phyloP scores from a whole-genome alignment of 2,797 vertebrate genomes.

The Knipowitschia caucasica region DNA sequence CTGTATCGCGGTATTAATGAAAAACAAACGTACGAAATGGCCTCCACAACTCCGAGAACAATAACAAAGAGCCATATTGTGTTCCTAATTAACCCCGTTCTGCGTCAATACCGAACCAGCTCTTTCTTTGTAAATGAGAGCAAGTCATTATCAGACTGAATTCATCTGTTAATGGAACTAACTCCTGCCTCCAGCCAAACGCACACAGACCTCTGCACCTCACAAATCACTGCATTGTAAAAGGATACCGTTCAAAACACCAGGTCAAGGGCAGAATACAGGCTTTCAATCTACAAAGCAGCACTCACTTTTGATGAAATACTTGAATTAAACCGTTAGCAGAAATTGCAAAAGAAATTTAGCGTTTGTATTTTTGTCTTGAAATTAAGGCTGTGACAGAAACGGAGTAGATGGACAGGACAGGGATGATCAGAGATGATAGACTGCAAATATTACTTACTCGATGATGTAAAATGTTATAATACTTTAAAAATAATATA shows the following conservation, averaged over 20 bases:
- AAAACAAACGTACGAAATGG: conserved; percentile 18
- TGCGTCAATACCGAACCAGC: conserved; percentile 72
- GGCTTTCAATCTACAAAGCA: too few species aligned
- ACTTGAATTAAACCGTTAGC: too few species aligned
- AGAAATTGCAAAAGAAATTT: too few species aligned
- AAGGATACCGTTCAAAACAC: background rate
- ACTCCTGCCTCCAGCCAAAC: conserved; percentile 72
- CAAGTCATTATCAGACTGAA: conserved; percentile 79
- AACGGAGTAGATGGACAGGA: too few species aligned
- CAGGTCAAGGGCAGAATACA: too few species aligned
- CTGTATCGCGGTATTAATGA: conserved; percentile 17
- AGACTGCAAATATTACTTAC: too few species aligned
- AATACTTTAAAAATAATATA: too few species aligned
- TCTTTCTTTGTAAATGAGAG: conserved; percentile 72
- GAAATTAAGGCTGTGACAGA: too few species aligned
- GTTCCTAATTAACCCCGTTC: conserved; percentile 81
- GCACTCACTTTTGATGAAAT: too few species aligned
- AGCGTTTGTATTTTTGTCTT: too few species aligned
- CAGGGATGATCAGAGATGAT: too few species aligned
- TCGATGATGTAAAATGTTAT: too few species aligned
- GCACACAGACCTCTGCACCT: conserved; percentile 75
- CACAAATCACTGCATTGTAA: background rate
- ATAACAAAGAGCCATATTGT: conserved; percentile 36
- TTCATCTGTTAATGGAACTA: conserved; percentile 79
- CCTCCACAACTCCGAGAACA: conserved; percentile 22